Conservation (phyloP, 2,113 vertebrate species). For the Siniperca chuatsi region DNA sequence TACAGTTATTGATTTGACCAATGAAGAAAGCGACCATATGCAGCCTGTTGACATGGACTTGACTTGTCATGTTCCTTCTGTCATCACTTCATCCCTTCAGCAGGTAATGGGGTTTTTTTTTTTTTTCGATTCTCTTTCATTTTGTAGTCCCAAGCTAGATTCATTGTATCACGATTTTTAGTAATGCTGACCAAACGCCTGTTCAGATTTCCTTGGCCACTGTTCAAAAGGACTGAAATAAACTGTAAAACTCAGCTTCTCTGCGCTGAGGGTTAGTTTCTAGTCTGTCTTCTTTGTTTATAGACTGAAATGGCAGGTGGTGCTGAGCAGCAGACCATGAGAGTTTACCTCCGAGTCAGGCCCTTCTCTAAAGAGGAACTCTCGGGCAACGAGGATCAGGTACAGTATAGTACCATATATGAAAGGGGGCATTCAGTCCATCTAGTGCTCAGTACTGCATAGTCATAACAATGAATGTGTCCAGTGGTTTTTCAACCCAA, state of each 20-base stretch:
- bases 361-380: conserved; percentile 88
- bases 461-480: neutral
- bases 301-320: conserved; percentile 61
- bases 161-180: neutral
- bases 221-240: neutral
- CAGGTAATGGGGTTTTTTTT: conserved; percentile 45
- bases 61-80: conserved; percentile 40
- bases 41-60: conserved; percentile 75
- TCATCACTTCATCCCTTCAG: neutral
- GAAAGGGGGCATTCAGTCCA: neutral
- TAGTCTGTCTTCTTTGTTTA: neutral
- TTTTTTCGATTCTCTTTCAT: neutral
- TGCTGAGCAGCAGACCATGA: conserved; percentile 83
- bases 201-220: neutral
- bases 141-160: neutral
- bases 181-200: neutral
- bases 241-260: too few relatives aligned
- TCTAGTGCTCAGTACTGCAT: neutral
- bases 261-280: neutral
- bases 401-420: conserved; percentile 43
- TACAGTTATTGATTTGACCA: conserved; percentile 40
- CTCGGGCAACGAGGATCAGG: conserved; percentile 86
- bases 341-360: conserved; percentile 88
- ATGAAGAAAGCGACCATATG: conserved; percentile 41
- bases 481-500: neutral